These are phyloP conservation scores for Idaea biselata DNA, from an alignment of 2,888 invertebrate species.

Conservation along the genomic window DNA sequence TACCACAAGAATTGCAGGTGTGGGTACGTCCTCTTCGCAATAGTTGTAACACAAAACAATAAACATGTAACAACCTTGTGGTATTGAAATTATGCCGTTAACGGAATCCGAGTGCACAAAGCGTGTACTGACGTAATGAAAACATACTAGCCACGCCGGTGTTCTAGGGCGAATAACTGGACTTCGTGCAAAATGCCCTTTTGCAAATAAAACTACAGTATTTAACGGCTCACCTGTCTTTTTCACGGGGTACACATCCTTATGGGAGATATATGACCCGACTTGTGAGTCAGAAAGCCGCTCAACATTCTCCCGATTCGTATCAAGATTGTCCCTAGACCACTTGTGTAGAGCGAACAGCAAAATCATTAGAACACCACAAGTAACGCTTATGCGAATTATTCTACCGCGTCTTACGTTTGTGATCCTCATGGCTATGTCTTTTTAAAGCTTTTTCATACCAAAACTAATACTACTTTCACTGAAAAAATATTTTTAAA, in stretches of 20 bases:
- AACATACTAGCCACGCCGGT: conserved; percentile 46
- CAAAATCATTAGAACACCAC: conserved; percentile 79
- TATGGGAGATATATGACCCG: conserved; percentile 58
- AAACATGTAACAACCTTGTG: conserved; percentile 21
- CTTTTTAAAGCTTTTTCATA: conserved; percentile 36
- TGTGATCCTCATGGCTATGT: conserved; percentile 79
- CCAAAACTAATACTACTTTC: conserved; percentile 29
- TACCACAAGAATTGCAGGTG: neutral
- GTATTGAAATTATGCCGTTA: conserved; percentile 19
- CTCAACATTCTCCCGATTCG: conserved; percentile 35
- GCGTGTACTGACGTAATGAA: conserved; percentile 40
- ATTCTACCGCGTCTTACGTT: conserved; percentile 82
- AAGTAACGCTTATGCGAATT: conserved; percentile 74
- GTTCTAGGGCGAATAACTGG: conserved; percentile 41
- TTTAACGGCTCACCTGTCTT: conserved; percentile 54
- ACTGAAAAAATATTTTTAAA: conserved; percentile 20
- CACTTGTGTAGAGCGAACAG: conserved; percentile 83
- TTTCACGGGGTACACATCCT: conserved; percentile 61
- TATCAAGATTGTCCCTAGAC: conserved; percentile 69
- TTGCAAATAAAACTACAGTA: conserved; percentile 11
- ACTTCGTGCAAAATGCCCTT: conserved; percentile 23
- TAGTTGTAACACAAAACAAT: conserved; percentile 18
- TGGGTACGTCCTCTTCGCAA: neutral
- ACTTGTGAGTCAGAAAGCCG: conserved; percentile 39
- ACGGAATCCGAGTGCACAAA: conserved; percentile 27